Base-by-base conservation (phyloP, 2,113 vertebrate species). In the Plecotus auritus region DNA sequence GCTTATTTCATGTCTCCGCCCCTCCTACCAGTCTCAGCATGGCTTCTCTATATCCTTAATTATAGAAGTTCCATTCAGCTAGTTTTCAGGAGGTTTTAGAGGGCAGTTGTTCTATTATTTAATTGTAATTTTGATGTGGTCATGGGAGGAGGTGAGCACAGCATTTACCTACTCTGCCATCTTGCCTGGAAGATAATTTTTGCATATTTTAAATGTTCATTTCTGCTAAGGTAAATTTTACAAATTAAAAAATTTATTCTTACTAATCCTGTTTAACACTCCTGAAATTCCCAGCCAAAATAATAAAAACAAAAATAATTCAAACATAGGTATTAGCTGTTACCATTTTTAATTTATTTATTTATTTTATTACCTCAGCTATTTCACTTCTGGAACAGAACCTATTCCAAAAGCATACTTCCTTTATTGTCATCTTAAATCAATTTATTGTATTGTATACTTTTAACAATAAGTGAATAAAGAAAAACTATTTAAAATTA, bases 261-360 rank as follows among this genome's bases (percentile, higher is more conserved):
- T 59, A 14, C 13, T 59, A 69, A 78, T 72, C n/a, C 3, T 22
- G 22, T 45, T 89, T 13, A 84, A 37, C 4, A 81, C 7, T 45
- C 7, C 42, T 85, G 56, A 85, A 59, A 88, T 88, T 37, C 1
- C 22, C 18, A 84, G 51, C 5, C 28, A 35, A 77, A 88, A 64
- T 42, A 86, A 86, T 70, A n/a, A 85, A 85, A 45, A 82, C 23
- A 90, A 47, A 81, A 90, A 54, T 61, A 81, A 92, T 82, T 88
- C 23, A 90, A 56, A 23, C 23, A 72, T 64, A 78, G 2, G 1
- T 87, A 2, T 64, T 56, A 76, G 4, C 4, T 82, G 3, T 82
- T 47, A 89, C 59, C 9, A 59, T 4, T 56, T 9, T 56, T 23
- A 9, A 23, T 22, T 11, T 28, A 61, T 85, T 85, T 70, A 4